A percentile compares a stretch with the other conserved stretches of the same genome.
These are phyloP conservation scores for Scomber colias DNA, from an alignment of 2,113 vertebrate species.

Conservation along the genomic window DNA sequence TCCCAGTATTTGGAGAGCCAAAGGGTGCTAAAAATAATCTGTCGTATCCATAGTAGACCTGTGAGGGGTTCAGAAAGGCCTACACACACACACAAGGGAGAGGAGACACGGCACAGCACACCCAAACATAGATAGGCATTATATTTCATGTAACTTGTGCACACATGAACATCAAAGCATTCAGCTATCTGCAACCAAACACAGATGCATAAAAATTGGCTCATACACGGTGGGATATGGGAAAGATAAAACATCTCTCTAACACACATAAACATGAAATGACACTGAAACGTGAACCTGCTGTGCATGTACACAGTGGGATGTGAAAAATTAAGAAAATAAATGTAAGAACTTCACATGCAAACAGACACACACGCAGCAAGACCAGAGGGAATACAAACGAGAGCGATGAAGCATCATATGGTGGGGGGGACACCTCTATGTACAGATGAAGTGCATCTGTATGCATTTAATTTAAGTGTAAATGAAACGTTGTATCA, in stretches of 20 bases:
- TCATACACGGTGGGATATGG: conserved; percentile 12
- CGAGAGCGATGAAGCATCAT: conserved; percentile 44
- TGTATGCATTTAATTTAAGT: conserved; percentile 53
- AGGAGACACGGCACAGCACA: not conserved
- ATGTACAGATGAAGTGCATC: conserved; percentile 36
- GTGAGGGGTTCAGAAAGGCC: conserved; percentile 32
- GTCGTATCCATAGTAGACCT: conserved; percentile 1
- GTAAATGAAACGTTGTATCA: conserved; percentile 56
- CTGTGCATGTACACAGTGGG: conserved; percentile 35
- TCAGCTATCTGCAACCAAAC: conserved; percentile 21
- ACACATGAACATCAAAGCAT: conserved; percentile 60
- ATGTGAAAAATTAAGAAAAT: conserved; percentile 51
- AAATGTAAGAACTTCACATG: conserved; percentile 46
- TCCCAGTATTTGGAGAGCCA: conserved; percentile 44
- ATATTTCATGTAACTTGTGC: conserved; percentile 12
- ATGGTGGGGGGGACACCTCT: conserved; percentile 26
- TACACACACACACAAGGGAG: not conserved
- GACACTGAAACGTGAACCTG: conserved; percentile 32
- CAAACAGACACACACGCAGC: not conserved
- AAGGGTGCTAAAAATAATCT: conserved; percentile 46
- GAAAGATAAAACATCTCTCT: conserved; percentile 51
- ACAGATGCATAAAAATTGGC: conserved; percentile 46
- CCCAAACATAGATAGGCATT: conserved; percentile 32
- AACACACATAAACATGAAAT: not conserved
- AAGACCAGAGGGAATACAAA: conserved; percentile 53